Conservation (phyloP, 35 echinoderm and acorn worm genomes). For the Apostichopus parvimensis region DNA sequence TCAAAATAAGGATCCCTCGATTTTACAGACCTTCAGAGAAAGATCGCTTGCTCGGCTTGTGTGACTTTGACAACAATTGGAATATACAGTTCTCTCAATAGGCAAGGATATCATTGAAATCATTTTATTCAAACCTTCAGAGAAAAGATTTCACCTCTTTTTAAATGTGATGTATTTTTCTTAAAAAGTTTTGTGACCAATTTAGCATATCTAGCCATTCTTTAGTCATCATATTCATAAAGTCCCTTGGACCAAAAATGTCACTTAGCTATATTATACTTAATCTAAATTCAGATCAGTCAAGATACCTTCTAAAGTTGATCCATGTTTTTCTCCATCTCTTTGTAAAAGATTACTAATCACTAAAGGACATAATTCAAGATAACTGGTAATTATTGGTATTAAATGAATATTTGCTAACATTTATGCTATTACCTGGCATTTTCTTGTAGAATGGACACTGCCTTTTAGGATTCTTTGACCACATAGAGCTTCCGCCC, state of each 20-base stretch:
- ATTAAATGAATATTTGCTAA: not conserved
- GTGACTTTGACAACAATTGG: not conserved
- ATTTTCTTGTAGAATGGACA: slow-evolving; percentile 99
- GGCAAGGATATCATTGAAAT: not conserved
- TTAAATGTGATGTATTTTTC: no score
- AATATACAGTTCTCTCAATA: not conserved
- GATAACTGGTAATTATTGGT: no score
- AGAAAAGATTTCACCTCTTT: not conserved
- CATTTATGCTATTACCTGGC: slow-evolving; percentile 59
- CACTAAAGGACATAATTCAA: no score
- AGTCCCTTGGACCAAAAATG: no score
- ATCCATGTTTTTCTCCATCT: no score
- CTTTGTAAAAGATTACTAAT: no score
- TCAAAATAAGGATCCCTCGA: not conserved
- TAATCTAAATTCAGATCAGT: no score
- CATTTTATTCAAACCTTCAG: not conserved
- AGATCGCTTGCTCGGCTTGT: not conserved
- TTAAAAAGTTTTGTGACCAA: no score
- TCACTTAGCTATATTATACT: no score
- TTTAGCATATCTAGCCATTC: no score
- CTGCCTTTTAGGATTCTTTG: slow-evolving; percentile 34
- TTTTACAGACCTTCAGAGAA: not conserved
- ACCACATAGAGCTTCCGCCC: slow-evolving; percentile 31
- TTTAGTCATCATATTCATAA: no score
- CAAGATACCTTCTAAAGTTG: no score